Conservation (phyloP, 2,888 invertebrate genomes). For the Tuberolachnus salignus region DNA sequence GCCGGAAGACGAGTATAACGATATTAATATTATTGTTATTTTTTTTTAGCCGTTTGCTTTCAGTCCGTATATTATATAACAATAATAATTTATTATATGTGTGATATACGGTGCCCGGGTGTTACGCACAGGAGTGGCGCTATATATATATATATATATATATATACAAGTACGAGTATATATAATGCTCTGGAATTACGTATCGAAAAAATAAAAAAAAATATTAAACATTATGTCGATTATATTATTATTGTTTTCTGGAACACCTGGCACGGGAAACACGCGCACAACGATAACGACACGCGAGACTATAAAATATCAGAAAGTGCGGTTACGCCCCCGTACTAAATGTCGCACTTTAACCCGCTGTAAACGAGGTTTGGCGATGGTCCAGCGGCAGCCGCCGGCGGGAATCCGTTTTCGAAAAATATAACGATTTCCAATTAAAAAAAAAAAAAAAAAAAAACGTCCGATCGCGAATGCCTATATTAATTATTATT, state of each 20-base stretch:
- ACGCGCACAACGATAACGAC: not conserved
- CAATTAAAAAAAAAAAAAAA: too few species aligned
- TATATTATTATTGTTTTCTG: constrained; percentile 29
- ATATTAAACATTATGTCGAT: too few species aligned
- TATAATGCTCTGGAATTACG: not conserved
- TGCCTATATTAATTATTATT: too few species aligned
- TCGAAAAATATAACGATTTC: constrained; percentile 17
- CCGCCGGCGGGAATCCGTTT: not conserved
- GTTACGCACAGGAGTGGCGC: too few species aligned
- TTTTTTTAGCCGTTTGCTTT: too few species aligned
- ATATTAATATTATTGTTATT: too few species aligned
- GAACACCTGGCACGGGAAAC: constrained; percentile 8
- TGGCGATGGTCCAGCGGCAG: constrained; percentile 9
- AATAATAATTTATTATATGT: too few species aligned
- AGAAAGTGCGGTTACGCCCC: constrained; percentile 30
- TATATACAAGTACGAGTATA: not conserved
- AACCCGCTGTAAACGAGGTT: constrained; percentile 28
- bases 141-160: not conserved
- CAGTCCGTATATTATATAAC: too few species aligned
- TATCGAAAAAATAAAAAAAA: constrained; percentile 33
- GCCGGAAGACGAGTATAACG: not conserved
- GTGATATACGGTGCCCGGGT: too few species aligned
- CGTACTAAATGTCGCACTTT: constrained; percentile 34
- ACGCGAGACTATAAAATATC: not conserved
- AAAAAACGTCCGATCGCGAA: not conserved